Evolutionary conservation across 2,113 vertebrate genomes (phyloP), one percentile per base, ranked within the genome.

Genomic region (Trochalopteron elliotii): DNA sequence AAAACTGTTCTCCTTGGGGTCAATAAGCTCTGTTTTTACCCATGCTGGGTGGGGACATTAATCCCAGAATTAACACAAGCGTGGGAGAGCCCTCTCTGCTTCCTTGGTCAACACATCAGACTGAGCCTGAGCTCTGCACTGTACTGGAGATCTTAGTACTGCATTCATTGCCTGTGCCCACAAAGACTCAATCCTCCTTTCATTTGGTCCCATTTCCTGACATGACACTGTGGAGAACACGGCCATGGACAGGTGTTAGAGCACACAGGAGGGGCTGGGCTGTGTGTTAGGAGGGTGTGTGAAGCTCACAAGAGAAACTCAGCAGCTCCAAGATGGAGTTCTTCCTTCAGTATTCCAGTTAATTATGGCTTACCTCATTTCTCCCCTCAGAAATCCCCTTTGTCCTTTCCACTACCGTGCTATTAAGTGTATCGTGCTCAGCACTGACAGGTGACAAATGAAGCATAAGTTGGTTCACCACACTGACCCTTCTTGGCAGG

Each of bases 381-480:
- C 44, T 83, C 56, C 39, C 69, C 72, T 24, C 87, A 91, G 84
- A 95, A 89, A 94, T 72, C 69, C 65, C 76, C 65, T 94, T 83
- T 90, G 83, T 89, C 88, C 90, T 93, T 87, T 82, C 53, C 72
- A 50, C 65, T 44, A 19, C 77, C 0, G 0, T 65, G 40, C 61
- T 90, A 84, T 87, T 89, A 93, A 93, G 65, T 39, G 37, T 45
- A 72, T 83, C 2, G 0, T 2, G 9, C 82, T 92, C 65, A 89
- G 86, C 92, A 75, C 72, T 90, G 92, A 95, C 90, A 94, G 90
- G 77, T 93, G 95, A 97, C 89, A 95, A 92, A 94, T 92, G 96
- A 95, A 56, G 85, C 3, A 0, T 80, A 94, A 71, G 69, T 35
- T 96, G 83, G 83, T 84, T 94, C 57, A 89, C 79, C 83, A 96